Evolutionary conservation across 2,888 invertebrate species (phyloP).

Genomic region (Tenthredo notha): DNA sequence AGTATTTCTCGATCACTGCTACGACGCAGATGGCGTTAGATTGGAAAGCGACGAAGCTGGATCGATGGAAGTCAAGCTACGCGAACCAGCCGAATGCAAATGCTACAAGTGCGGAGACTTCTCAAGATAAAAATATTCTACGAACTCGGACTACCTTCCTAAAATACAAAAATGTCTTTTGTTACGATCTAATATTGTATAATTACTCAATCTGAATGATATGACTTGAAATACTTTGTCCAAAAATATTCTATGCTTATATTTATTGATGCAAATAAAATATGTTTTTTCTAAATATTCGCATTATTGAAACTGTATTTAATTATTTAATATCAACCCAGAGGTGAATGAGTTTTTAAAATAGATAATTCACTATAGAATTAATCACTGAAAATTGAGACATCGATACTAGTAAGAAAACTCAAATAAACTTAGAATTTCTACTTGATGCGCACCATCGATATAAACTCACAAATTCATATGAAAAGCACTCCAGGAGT

Average conservation of each 20-base stretch:
- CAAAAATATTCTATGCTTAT: slow-evolving; percentile 43
- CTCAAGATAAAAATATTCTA: slow-evolving; percentile 82
- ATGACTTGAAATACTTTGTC: slow-evolving; percentile 27
- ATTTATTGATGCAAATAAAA: slow-evolving; percentile 53
- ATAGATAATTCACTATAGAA: background rate
- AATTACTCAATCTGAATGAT: slow-evolving; percentile 55
- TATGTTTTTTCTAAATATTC: slow-evolving; percentile 43
- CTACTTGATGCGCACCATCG: too few relatives aligned
- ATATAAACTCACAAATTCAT: background rate
- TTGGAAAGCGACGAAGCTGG: slow-evolving; percentile 85
- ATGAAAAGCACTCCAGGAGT: background rate
- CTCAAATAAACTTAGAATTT: background rate
- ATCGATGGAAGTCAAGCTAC: slow-evolving; percentile 89
- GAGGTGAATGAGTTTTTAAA: background rate
- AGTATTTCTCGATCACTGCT: slow-evolving; percentile 91
- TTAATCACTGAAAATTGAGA: background rate
- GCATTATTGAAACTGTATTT: slow-evolving; percentile 13
- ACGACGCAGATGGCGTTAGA: slow-evolving; percentile 91
- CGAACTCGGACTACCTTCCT: slow-evolving; percentile 9
- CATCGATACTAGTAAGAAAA: too few relatives aligned
- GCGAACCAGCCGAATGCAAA: slow-evolving; percentile 94
- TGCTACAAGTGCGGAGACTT: slow-evolving; percentile 95
- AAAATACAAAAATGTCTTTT: slow-evolving; percentile 36
- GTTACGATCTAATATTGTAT: slow-evolving; percentile 35
- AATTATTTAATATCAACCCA: background rate